Evolutionary conservation across 64 coral and sea anemone species (phyloP), one percentile per base, ranked within the genome.

Genomic region (Catalaphyllia jardinei): DNA sequence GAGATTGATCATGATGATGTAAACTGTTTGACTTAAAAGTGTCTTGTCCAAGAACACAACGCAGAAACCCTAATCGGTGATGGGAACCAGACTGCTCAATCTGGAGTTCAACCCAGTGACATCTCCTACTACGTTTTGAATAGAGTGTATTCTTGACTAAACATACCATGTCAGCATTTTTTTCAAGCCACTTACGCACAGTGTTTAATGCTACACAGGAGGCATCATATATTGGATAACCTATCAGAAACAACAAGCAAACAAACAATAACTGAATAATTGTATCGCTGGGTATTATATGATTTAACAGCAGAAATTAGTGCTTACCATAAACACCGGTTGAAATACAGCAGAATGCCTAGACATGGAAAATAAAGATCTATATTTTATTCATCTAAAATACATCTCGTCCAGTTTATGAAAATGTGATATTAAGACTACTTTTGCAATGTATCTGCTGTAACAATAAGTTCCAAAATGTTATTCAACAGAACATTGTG

Each of bases 201-300:
- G 89, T 91, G 16, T 64, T n/a, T 51, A 94, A 88, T 15, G 93
- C 93, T 35, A 94, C 93, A 42, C 72, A 46, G 20, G 93, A 77
- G 7, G 93, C 93, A 51, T 79, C 77, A 76, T 91, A 74, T 57
- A 87, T 91, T n/a, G 93, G 93, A 73, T 94, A 94, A 55, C 93
- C 93, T 94, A 57, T 72, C 30, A 87, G 8, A 20, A 83, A 72
- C 25, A 29, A 55, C 20, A 69, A 67, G 1, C 80, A 25, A 67
- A 46, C 8, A 30, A 20, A 80, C 22, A 39, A 8, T 59, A 11
- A 29, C 50, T 46, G 42, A 46, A 57, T 57, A 57, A 1, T 0
- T 57, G 10, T 13, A 15, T 15, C 10, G 54, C 11, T 57, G 54
- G 0, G 11, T 7, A 14, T 12, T 1, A 13, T 13, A 9, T 14